Evolutionary conservation across 1,140 invertebrate species (phyloP), one percentile per base, ranked within the genome.

Genomic region (Drosophila fuyamai): DNA sequence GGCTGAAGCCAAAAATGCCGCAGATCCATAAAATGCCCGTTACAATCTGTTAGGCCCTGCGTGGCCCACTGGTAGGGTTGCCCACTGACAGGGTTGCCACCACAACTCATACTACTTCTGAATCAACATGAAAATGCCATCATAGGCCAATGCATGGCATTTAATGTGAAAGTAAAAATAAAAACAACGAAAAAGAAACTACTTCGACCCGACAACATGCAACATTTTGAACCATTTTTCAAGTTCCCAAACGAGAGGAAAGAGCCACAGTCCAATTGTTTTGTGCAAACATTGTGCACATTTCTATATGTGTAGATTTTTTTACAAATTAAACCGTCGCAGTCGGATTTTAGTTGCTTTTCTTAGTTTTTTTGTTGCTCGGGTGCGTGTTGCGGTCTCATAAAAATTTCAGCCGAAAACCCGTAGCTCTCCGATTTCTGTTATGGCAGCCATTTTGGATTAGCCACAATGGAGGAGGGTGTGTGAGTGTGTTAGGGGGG

Each of bases 271-370:
- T 32, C 70, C 10, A 67, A 67, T 66, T 67, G 63, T 18, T 50
- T 50, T 67, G 63, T 67, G 59, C 66, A 41, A 56, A 41, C 36
- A 54, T 48, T 44, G 50, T 41, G 35, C 29, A 55, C 40, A 65
- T 54, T 59, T 65, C 38, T 48, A 61, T 61, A 47, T 23, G 14
- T 50, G 14, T 55, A 70, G 16, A 48, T 47, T 58, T 71, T 59
- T 86, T 86, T 88, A 79, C 81, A 86, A 86, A 86, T 86, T 88
- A 86, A 86, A 86, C 86, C 72, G 79, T 79, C 75, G 48, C 70
- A 72, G 79, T 88, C 65, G 58, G 65, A 82, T 86, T 88, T 88
- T 72, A 77, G 51, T 72, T 50, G 18, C 35, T 70, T 57, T 40
- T 27, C 18, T 50, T 46, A 6, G 18, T 23, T 40, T 40, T 14